phyloP scores from a whole-genome alignment of 2,797 vertebrate genomes.

The Oreochromis grahami region DNA sequence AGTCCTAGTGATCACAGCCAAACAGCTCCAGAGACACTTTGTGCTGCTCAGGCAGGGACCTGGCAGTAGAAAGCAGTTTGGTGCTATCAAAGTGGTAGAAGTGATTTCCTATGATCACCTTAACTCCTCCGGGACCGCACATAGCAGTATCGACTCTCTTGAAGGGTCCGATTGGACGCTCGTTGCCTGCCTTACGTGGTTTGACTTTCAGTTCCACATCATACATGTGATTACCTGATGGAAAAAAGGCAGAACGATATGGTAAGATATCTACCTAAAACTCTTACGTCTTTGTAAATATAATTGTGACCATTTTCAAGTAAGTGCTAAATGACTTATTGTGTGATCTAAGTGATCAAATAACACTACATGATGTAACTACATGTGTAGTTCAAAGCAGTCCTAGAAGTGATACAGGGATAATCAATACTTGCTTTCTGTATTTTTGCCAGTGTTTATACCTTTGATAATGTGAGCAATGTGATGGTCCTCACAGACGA shows the following conservation, averaged over 20 bases:
- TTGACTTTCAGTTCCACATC: constrained; percentile 53
- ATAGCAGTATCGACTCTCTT: constrained; percentile 53
- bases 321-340: background rate
- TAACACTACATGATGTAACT: background rate
- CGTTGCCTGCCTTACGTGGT: constrained; percentile 5
- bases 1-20: constrained; percentile 66
- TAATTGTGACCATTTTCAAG: background rate
- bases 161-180: background rate
- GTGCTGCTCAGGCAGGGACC: constrained; percentile 15
- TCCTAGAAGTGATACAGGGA: background rate
- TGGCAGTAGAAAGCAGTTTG: background rate
- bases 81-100: constrained; percentile 43
- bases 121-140: constrained; percentile 52
- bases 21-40: constrained; percentile 56
- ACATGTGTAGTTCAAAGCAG: background rate
- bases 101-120: constrained; percentile 53
- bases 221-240: constrained; percentile 45
- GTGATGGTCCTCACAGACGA: constrained; percentile 68
- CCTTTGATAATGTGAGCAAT: constrained; percentile 77
- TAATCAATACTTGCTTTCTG: too few species aligned
- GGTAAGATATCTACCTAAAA: background rate
- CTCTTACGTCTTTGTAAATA: background rate
- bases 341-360: background rate
- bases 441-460: constrained; percentile 25
- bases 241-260: background rate